Evolutionary conservation across 2,113 vertebrate species (phyloP), one percentile per base, ranked within the genome.

Genomic region (Serinus canaria): DNA sequence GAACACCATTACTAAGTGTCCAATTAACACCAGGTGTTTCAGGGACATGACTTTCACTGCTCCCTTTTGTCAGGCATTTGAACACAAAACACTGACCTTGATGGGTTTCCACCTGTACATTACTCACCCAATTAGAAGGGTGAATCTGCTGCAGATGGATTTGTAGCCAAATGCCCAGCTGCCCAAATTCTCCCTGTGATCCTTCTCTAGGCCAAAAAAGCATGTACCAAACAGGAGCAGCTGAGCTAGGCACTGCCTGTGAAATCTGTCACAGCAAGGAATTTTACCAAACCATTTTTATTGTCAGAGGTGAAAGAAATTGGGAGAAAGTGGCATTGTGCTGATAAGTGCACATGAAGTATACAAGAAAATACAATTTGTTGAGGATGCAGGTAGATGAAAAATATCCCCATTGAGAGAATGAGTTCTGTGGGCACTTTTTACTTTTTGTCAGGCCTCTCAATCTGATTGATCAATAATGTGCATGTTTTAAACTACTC

Each of bases 391-490:
- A 95, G 83, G 86, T 87, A 81, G 66, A 78, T 90, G 74, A 94
- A 90, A 96, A 95, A 92, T 63, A 84, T 79, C 59, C 69, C 14
- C 47, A 83, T 49, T 76, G 95, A 89, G 70, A 91, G 77, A 95
- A 87, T 53, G 60, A 75, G 31, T 83, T 97, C 75, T 70, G 30
- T 49, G 47, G 52, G 31, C 43, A 83, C 41, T 89, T 95, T 89
- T 90, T 82, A 55, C 50, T 82, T 89, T 93, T 85, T 95, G 93
- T 94, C 94, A 92, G 83, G 52, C n/a, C 67, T 87, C 81, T 95
- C 89, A 80, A 85, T 89, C 91, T 87, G 83, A 74, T 92, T 94
- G 90, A 96, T 95, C 93, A 85, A 93, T 87, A 95, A 96, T 74
- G 24, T 90, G 49, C 73, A 91, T 63, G 49, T 90, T 93, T 95